Evolutionary conservation across 2,113 vertebrate species (phyloP).

Genomic region (Eurypyga helias): DNA sequence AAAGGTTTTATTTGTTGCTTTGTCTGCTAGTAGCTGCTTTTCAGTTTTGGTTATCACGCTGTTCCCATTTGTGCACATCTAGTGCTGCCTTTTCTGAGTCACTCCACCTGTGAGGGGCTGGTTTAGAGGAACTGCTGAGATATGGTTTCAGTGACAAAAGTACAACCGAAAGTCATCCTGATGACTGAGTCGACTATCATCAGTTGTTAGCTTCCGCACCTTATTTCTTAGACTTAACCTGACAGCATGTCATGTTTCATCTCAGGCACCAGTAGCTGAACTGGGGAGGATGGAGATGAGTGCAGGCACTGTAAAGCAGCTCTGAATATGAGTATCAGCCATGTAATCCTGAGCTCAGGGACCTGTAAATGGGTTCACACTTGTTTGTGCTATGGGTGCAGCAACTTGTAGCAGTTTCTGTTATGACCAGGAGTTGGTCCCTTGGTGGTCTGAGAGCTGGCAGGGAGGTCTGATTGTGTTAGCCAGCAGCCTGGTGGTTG

Average conservation of each 20-base stretch:
- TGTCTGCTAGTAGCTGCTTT: neutral
- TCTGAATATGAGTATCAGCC: neutral
- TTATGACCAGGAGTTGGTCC: neutral
- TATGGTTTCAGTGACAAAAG: neutral
- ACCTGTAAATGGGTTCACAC: neutral
- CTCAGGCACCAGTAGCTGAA: neutral
- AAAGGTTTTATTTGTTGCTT: neutral
- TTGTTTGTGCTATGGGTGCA: neutral
- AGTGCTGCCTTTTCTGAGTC: neutral
- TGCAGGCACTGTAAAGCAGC: neutral
- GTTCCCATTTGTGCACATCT: neutral
- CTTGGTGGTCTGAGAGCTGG: neutral
- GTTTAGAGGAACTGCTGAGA: neutral
- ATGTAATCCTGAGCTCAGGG: neutral
- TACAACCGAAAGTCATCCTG: neutral
- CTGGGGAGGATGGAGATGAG: neutral
- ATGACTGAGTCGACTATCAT: neutral
- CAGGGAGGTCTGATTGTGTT: rapidly evolving
- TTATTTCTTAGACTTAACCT: neutral
- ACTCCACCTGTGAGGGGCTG: neutral
- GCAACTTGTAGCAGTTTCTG: neutral
- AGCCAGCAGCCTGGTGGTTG: neutral
- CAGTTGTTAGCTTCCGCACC: neutral
- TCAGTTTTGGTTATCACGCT: neutral
- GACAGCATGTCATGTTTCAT: neutral